Percentiles rank a stretch among this genome's conserved stretches.
These are phyloP conservation scores for Dicerorhinus sumatrensis DNA, from an alignment of 2,113 vertebrate genomes.

Conservation along the genomic window DNA sequence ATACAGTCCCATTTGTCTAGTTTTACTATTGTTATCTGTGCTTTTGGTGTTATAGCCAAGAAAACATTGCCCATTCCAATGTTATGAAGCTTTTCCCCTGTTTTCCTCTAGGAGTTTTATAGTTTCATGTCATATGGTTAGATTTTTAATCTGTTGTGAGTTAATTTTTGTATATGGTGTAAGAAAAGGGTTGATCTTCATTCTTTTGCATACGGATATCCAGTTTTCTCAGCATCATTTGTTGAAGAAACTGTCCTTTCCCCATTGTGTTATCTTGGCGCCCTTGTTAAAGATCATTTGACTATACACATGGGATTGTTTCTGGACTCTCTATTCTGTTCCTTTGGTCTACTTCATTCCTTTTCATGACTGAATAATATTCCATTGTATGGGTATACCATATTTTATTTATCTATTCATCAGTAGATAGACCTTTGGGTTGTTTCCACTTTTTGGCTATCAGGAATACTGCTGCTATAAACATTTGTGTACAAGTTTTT, in stretches of 20 bases:
- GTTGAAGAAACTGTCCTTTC: not conserved
- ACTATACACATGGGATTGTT: not conserved
- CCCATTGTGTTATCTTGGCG: not conserved
- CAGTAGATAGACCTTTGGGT: not conserved
- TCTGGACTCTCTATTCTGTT: not conserved
- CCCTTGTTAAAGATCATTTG: not conserved
- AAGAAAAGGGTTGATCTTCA: not conserved
- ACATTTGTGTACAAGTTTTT: not conserved
- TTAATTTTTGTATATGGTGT: not conserved
- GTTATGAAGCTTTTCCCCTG: not conserved
- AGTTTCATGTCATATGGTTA: not conserved
- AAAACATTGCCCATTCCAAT: not conserved
- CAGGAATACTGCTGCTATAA: not conserved
- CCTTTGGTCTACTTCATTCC: not conserved
- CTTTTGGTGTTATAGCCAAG: not conserved
- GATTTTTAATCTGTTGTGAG: not conserved
- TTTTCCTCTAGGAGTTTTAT: not conserved
- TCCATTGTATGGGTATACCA: not conserved
- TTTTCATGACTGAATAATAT: not conserved
- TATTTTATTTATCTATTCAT: not conserved
- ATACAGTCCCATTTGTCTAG: not conserved
- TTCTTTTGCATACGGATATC: not conserved
- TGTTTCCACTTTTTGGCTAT: not conserved
- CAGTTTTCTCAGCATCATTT: not conserved
- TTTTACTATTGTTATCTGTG: not conserved